Conservation (phyloP, 2,888 invertebrate species). For the Amphipoea oculea region DNA sequence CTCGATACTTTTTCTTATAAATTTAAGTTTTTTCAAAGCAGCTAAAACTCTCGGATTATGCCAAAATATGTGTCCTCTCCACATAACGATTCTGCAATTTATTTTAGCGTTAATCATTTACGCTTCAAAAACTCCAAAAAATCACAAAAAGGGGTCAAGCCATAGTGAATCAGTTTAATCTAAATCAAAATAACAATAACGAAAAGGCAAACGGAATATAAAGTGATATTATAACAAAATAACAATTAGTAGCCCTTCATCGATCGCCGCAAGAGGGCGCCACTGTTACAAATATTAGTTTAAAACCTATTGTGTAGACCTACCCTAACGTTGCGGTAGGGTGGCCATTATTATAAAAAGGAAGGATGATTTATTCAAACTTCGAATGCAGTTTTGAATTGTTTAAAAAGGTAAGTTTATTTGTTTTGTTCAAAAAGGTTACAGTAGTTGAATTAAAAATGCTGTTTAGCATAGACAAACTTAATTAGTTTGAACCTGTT, state of each 20-base stretch:
- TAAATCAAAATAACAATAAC: constrained; percentile 48
- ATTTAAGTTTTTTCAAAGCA: neutral
- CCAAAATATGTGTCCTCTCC: neutral
- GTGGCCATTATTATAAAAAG: constrained; percentile 31
- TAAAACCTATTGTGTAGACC: constrained; percentile 66
- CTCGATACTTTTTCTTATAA: neutral
- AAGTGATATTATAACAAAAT: constrained; percentile 70
- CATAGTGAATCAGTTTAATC: constrained; percentile 46
- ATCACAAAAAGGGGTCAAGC: constrained; percentile 30
- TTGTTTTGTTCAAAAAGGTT: constrained; percentile 26
- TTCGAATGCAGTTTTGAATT: constrained; percentile 20
- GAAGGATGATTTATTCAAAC: constrained; percentile 37
- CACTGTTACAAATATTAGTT: constrained; percentile 66
- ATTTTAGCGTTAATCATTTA: constrained; percentile 23
- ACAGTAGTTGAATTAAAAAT: neutral
- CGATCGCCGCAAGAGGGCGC: constrained; percentile 54
- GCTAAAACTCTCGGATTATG: neutral
- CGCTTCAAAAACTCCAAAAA: neutral
- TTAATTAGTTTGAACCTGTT: constrained; percentile 3
- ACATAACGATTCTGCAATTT: constrained; percentile 12
- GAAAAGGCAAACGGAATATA: constrained; percentile 71
- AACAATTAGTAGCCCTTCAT: constrained; percentile 77
- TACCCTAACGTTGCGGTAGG: constrained; percentile 66
- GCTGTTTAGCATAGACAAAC: neutral
- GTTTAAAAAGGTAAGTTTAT: constrained; percentile 35